These are phyloP conservation scores for Meloidogyne exigua DNA, from an alignment of 1,140 invertebrate species.

Conservation along the genomic window DNA sequence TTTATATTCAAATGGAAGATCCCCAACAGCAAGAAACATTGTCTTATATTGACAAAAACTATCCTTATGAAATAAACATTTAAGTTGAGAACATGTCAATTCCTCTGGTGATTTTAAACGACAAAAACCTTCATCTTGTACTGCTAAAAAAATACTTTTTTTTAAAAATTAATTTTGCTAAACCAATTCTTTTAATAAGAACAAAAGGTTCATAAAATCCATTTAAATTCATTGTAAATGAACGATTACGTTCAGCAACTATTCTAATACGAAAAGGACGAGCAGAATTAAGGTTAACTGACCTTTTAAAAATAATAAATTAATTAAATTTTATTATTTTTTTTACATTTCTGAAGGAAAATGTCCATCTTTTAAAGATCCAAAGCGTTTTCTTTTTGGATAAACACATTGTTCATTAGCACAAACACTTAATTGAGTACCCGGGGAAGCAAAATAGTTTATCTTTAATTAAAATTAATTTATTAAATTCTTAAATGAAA, in stretches of 20 bases:
- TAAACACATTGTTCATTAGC: constrained; percentile 47
- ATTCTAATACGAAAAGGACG: constrained; percentile 41
- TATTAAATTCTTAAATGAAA: not conserved
- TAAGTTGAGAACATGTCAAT: constrained; percentile 40
- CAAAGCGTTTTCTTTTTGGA: constrained; percentile 33
- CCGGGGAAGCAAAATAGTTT: constrained; percentile 37
- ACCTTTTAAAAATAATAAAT: constrained; percentile 6
- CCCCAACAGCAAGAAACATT: constrained; percentile 20
- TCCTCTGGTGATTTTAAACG: constrained; percentile 37
- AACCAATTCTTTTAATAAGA: constrained; percentile 39
- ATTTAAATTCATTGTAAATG: not conserved
- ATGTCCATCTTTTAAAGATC: not conserved
- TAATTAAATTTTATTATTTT: not conserved
- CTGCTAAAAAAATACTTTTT: not conserved
- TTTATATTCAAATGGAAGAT: constrained; percentile 21
- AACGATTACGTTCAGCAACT: constrained; percentile 35
- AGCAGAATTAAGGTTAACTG: constrained; percentile 24
- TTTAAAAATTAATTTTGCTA: not conserved
- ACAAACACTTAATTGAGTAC: constrained; percentile 43
- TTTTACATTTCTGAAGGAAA: not conserved
- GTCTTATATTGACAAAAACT: constrained; percentile 33
- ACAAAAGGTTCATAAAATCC: constrained; percentile 38
- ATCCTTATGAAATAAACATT: constrained; percentile 32
- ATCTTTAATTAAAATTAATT: constrained; percentile 9
- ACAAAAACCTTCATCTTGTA: constrained; percentile 36